Evolutionary conservation across 2,113 vertebrate species (phyloP).

Genomic region (Pogona vitticeps): DNA sequence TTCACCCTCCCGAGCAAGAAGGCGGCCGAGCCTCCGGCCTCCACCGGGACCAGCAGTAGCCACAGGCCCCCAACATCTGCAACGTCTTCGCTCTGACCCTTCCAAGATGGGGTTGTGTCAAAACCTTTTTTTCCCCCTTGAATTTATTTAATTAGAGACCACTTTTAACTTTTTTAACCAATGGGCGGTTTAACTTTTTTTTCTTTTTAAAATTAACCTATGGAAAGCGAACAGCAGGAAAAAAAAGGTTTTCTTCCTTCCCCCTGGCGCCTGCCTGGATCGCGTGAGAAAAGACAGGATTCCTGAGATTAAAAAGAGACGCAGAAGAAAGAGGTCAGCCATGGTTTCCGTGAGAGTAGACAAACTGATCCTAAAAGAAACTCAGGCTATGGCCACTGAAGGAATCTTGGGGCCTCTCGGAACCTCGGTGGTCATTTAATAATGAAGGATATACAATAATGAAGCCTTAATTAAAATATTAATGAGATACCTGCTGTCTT

Average conservation of each 20-base stretch:
- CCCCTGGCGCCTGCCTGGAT: background rate
- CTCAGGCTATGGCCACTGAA: conserved; percentile 33
- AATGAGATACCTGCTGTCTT: conserved; percentile 61
- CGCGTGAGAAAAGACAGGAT: conserved; percentile 1
- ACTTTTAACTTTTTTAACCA: conserved; percentile 40
- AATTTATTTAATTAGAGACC: conserved; percentile 52
- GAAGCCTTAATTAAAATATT: conserved; percentile 73
- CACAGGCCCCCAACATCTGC: conserved; percentile 48
- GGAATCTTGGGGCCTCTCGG: conserved; percentile 4
- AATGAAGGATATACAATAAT: conserved; percentile 69
- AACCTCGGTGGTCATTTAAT: conserved; percentile 48
- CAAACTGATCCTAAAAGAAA: conserved; percentile 18
- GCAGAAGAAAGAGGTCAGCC: conserved; percentile 24
- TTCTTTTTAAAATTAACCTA: conserved; percentile 47
- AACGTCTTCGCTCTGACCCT: conserved; percentile 71
- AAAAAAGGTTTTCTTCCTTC: conserved; percentile 48
- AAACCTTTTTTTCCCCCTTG: conserved; percentile 13
- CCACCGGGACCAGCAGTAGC: conserved; percentile 59
- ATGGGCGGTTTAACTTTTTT: conserved; percentile 34
- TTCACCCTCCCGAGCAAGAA: conserved; percentile 59
- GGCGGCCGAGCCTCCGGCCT: conserved; percentile 57
- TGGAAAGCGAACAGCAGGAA: conserved; percentile 49
- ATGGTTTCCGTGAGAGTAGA: background rate
- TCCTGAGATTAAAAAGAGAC: conserved; percentile 19
- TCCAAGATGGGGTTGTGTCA: background rate